A percentile compares a stretch with the other conserved stretches of the same genome.
phyloP scores from a whole-genome alignment of 2,113 vertebrate species.

The Pachyramphus minor region DNA sequence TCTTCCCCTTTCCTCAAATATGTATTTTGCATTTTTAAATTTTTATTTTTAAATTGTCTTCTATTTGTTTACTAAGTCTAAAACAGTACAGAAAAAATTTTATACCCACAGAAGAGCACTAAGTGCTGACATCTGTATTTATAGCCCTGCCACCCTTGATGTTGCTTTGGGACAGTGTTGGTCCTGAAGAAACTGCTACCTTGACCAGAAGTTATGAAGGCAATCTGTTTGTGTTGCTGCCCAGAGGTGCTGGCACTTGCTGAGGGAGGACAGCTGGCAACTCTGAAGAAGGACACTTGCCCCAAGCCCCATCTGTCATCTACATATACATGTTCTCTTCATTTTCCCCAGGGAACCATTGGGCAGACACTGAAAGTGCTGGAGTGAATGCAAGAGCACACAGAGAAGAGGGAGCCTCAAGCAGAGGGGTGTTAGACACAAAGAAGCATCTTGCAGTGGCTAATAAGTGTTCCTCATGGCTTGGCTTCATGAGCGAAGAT shows the following conservation, averaged over 20 bases:
- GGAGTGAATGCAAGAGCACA: background rate
- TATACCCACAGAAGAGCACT: background rate
- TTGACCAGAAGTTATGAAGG: background rate
- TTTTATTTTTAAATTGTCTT: background rate
- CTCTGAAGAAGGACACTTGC: background rate
- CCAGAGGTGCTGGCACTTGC: background rate
- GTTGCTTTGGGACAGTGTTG: background rate
- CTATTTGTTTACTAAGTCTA: background rate
- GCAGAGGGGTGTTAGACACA: background rate
- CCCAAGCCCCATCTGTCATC: accelerated
- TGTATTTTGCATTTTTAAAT: background rate
- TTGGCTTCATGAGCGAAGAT: no score
- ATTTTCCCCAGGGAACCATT: background rate
- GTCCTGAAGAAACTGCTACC: background rate
- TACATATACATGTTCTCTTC: background rate
- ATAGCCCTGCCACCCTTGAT: background rate
- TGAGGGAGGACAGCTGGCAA: background rate
- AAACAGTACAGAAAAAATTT: background rate
- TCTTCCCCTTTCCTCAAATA: background rate
- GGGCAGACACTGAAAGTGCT: background rate
- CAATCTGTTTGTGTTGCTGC: background rate
- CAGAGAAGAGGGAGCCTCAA: accelerated
- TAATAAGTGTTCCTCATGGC: background rate
- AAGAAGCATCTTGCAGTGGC: background rate
- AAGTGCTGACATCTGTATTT: background rate